Conservation (phyloP, 2,113 vertebrate species). For the Boulengeromyrus knoepffleri region DNA sequence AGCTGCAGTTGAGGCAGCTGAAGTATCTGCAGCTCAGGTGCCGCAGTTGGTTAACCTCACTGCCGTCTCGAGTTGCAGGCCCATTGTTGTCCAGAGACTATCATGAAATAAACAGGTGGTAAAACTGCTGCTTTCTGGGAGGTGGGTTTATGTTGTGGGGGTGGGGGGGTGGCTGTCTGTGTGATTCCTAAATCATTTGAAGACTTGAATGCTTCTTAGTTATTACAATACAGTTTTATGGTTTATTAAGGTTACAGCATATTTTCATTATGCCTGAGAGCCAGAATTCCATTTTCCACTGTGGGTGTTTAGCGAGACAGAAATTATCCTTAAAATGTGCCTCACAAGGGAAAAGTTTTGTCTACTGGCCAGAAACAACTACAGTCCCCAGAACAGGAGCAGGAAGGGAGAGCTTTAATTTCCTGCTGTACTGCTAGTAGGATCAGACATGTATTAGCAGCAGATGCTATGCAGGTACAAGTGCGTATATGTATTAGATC, state of each 20-base stretch:
- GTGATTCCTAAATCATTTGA: background rate
- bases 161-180: background rate
- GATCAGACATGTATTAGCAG: constrained; percentile 31
- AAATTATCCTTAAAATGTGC: constrained; percentile 38
- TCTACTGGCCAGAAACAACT: constrained; percentile 54
- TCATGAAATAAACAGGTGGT: constrained; percentile 60
- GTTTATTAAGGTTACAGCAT: background rate
- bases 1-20: constrained; percentile 54
- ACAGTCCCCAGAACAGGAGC: constrained; percentile 27
- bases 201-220: background rate
- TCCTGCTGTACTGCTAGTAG: constrained; percentile 40
- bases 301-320: constrained; percentile 30
- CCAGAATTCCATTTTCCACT: constrained; percentile 17
- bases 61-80: constrained; percentile 46
- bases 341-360: constrained; percentile 46
- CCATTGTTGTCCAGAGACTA: constrained; percentile 54
- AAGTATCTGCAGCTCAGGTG: constrained; percentile 40
- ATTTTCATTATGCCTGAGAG: background rate
- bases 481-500: background rate
- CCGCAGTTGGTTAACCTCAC: constrained; percentile 12
- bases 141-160: background rate
- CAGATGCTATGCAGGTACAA: constrained; percentile 19
- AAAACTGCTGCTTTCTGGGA: constrained; percentile 37
- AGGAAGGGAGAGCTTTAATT: constrained; percentile 38
- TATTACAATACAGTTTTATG: background rate